Evolutionary conservation across 2,797 vertebrate genomes (phyloP).

Genomic region (Lerista edwardsae): DNA sequence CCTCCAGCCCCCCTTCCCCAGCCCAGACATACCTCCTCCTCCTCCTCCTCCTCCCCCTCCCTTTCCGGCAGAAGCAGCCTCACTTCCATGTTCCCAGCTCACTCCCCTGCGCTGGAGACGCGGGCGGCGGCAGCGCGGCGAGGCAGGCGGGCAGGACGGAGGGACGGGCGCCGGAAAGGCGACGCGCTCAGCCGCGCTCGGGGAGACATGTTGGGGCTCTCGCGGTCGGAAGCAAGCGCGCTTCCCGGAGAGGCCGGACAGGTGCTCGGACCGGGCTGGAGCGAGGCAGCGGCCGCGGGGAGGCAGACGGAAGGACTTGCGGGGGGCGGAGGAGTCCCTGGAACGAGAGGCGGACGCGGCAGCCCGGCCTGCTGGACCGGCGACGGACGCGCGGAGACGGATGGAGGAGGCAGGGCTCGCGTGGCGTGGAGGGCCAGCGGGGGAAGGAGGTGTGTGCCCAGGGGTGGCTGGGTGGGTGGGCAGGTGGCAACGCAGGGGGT

Average conservation of each 20-base stretch:
- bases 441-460: too few species aligned
- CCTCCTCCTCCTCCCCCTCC: constrained; percentile 15
- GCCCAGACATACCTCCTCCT: constrained; percentile 38
- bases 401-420: accelerated
- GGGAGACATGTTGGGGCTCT: background rate
- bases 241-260: background rate
- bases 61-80: constrained; percentile 33
- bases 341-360: background rate
- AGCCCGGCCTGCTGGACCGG: background rate
- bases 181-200: background rate
- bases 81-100: constrained; percentile 19
- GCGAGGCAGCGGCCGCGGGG: background rate
- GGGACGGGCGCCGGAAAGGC: background rate
- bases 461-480: too few species aligned
- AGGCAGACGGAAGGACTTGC: background rate
- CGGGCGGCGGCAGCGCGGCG: background rate
- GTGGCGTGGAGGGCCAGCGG: background rate
- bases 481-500: too few species aligned
- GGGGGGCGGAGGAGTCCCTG: background rate
- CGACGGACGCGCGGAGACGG: accelerated
- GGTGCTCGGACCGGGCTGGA: too few species aligned
- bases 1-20: constrained; percentile 23
- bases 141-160: background rate
- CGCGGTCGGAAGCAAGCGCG: background rate
- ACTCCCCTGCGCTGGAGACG: background rate